Evolutionary conservation across 2,113 vertebrate genomes (phyloP).

Genomic region (Paratilapia polleni): DNA sequence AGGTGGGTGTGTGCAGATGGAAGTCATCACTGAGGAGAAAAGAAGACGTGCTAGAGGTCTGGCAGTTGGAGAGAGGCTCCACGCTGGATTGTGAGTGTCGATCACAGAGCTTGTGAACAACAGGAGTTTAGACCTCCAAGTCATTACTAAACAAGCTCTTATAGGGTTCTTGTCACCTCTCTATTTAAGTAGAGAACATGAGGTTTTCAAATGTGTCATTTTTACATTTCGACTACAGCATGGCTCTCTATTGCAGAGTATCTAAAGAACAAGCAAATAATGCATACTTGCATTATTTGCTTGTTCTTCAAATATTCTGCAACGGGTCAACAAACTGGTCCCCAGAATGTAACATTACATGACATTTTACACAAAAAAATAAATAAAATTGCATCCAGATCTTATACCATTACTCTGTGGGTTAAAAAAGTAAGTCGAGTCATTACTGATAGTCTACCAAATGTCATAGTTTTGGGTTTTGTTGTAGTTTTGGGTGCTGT

Average conservation of each 20-base stretch:
- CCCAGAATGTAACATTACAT: not conserved
- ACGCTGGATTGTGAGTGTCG: not conserved
- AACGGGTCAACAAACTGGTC: not conserved
- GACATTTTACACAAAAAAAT: not conserved
- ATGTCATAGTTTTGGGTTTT: too few species aligned
- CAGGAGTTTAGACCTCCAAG: too few species aligned
- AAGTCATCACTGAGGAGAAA: not conserved
- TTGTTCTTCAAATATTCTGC: too few species aligned
- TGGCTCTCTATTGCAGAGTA: too few species aligned
- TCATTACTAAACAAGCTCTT: too few species aligned
- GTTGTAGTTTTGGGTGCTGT: not conserved
- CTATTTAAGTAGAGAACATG: too few species aligned
- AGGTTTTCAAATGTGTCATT: too few species aligned
- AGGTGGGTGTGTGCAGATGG: not conserved
- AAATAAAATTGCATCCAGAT: not conserved
- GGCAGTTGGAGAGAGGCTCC: not conserved
- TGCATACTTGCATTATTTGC: too few species aligned
- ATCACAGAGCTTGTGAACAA: not conserved
- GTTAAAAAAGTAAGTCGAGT: accelerated
- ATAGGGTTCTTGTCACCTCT: too few species aligned
- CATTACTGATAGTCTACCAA: not conserved
- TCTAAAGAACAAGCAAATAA: too few species aligned
- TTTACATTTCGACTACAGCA: too few species aligned
- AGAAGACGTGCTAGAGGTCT: not conserved
- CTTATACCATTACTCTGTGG: not conserved